These are phyloP conservation scores for Aporophyla lueneburgensis DNA, from an alignment of 2,888 invertebrate species.

Conservation along the genomic window DNA sequence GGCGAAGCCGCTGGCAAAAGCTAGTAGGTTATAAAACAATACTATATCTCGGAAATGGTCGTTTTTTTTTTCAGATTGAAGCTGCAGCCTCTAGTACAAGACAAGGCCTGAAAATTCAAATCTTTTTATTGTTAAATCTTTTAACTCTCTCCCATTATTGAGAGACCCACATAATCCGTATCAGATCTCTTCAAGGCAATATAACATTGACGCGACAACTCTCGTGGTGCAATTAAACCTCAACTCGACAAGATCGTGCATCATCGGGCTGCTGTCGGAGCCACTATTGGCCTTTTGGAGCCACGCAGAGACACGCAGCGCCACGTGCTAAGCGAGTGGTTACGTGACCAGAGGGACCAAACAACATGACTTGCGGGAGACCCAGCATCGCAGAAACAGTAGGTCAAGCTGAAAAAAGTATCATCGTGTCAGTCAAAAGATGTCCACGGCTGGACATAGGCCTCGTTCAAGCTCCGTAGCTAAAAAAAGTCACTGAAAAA, in stretches of 20 bases:
- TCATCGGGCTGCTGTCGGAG: background rate
- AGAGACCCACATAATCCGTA: background rate
- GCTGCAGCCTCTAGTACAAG: background rate
- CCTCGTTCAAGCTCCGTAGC: too few species aligned
- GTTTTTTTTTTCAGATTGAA: background rate
- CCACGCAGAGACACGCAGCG: background rate
- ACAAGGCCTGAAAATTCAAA: too few species aligned
- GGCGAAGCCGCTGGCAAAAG: too few species aligned
- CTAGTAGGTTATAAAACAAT: too few species aligned
- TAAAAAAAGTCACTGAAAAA: too few species aligned
- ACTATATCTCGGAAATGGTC: background rate
- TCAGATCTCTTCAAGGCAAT: background rate
- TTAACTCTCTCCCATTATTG: too few species aligned
- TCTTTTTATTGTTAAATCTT: background rate
- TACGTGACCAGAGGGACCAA: slow-evolving; percentile 52
- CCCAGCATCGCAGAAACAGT: slow-evolving; percentile 18
- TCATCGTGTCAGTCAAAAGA: too few species aligned
- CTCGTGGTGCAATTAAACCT: slow-evolving; percentile 28
- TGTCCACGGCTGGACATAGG: too few species aligned
- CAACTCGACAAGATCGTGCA: slow-evolving; percentile 43
- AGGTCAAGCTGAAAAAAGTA: background rate
- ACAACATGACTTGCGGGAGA: slow-evolving; percentile 55
- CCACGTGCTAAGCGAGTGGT: slow-evolving; percentile 34
- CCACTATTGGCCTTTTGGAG: background rate
- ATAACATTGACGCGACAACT: background rate